Percentiles rank a stretch among this genome's conserved stretches.
Conservation (phyloP, 2,797 vertebrate species). For the Anomalospiza imberbis region DNA sequence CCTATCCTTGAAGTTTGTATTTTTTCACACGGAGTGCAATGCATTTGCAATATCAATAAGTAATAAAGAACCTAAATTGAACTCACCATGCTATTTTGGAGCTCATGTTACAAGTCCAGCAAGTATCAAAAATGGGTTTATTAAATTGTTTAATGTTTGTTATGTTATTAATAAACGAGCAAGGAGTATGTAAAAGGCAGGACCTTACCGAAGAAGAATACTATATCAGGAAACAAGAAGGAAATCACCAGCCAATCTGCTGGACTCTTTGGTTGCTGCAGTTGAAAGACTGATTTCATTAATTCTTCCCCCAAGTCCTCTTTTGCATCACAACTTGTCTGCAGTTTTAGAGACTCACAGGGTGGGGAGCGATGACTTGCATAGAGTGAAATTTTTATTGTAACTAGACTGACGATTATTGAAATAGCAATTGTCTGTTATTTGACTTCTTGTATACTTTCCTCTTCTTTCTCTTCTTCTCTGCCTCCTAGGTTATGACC, state of each 20-base stretch:
- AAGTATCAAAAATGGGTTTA: background rate
- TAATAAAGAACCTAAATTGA: background rate
- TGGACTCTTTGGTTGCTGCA: background rate
- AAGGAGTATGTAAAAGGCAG: background rate
- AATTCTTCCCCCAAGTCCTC: background rate
- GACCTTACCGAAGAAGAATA: background rate
- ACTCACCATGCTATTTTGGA: rapidly evolving
- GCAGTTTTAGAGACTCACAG: background rate
- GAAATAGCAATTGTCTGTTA: background rate
- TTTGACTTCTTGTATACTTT: background rate
- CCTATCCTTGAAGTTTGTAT: background rate
- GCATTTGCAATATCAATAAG: background rate
- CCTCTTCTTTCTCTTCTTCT: background rate
- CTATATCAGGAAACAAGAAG: background rate
- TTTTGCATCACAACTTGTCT: background rate
- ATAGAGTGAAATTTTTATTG: background rate
- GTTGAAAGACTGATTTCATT: background rate
- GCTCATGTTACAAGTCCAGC: background rate
- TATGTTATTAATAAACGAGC: background rate
- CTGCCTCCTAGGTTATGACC: background rate
- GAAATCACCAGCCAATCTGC: background rate
- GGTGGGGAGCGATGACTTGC: rapidly evolving
- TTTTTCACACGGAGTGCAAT: background rate
- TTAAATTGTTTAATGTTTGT: no score
- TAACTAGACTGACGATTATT: background rate